Percentiles rank a stretch among this genome's conserved stretches.
phyloP scores from a whole-genome alignment of 2,797 vertebrate genomes.

The Acomys russatus region DNA sequence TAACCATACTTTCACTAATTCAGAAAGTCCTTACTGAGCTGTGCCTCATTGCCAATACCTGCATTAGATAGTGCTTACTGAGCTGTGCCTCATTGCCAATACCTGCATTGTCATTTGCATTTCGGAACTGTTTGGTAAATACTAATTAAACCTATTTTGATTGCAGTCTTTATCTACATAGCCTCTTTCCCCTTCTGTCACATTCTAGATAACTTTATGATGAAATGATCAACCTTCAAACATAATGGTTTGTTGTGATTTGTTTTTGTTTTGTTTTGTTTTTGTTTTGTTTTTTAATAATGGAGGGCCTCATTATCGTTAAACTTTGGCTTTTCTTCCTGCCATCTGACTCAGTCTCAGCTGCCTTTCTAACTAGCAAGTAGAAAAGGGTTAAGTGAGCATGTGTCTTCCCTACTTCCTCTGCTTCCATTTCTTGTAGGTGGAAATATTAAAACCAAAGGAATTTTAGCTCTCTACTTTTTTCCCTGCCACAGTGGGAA shows the following conservation, averaged over 20 bases:
- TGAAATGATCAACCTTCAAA: neutral
- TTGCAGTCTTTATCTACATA: neutral
- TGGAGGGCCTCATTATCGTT: neutral
- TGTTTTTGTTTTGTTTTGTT: no score
- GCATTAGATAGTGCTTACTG: neutral
- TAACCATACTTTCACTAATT: neutral
- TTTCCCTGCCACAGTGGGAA: neutral
- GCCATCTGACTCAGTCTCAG: neutral
- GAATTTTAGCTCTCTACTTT: neutral
- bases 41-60: neutral
- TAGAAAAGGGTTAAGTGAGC: neutral
- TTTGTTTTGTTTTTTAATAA: no score
- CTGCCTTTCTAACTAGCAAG: slow-evolving; percentile 9
- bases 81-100: neutral
- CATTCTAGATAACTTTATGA: neutral
- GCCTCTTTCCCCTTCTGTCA: neutral
- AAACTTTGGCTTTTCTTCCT: neutral
- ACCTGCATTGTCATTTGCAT: neutral
- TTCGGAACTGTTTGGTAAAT: neutral
- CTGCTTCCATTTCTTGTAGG: neutral
- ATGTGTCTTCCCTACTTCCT: neutral
- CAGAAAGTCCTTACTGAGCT: neutral
- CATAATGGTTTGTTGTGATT: neutral
- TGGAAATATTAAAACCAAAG: neutral
- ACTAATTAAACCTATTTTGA: slow-evolving; percentile 13